Conservation (phyloP, 2,797 vertebrate genomes). For the Microtus californicus region DNA sequence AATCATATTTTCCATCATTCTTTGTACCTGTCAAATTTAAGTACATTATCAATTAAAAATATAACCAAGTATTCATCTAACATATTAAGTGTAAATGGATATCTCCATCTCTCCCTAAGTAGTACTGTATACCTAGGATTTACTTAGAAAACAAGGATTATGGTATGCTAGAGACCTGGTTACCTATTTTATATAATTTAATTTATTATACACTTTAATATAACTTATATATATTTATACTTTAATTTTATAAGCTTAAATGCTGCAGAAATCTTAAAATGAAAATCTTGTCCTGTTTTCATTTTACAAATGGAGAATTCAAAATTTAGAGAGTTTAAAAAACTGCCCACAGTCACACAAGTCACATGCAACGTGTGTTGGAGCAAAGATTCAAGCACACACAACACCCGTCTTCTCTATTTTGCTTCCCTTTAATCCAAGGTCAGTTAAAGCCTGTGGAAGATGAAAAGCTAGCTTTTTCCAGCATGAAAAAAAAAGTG, state of each 20-base stretch:
- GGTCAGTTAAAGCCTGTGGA: neutral
- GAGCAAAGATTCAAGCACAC: neutral
- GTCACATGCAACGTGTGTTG: no score
- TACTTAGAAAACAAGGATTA: neutral
- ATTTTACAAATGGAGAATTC: slow-evolving; percentile 34
- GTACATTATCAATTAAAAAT: neutral
- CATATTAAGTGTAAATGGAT: neutral
- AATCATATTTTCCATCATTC: neutral
- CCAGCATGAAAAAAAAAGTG: neutral
- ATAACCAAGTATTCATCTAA: neutral
- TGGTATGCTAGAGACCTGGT: neutral
- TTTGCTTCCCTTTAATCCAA: neutral
- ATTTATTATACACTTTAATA: neutral
- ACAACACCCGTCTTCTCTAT: neutral
- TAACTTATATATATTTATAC: neutral
- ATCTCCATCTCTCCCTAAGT: slow-evolving; percentile 4
- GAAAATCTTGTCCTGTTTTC: neutral
- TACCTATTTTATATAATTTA: slow-evolving; percentile 4
- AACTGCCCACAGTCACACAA: neutral
- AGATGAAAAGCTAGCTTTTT: slow-evolving; percentile 2
- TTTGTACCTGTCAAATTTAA: slow-evolving; percentile 2
- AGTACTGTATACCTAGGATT: neutral
- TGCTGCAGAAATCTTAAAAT: slow-evolving; percentile 9
- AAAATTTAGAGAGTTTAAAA: neutral
- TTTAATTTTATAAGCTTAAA: slow-evolving; percentile 36